These are phyloP conservation scores for Drosophila rubida DNA, from an alignment of 2,888 invertebrate species.

Conservation along the genomic window DNA sequence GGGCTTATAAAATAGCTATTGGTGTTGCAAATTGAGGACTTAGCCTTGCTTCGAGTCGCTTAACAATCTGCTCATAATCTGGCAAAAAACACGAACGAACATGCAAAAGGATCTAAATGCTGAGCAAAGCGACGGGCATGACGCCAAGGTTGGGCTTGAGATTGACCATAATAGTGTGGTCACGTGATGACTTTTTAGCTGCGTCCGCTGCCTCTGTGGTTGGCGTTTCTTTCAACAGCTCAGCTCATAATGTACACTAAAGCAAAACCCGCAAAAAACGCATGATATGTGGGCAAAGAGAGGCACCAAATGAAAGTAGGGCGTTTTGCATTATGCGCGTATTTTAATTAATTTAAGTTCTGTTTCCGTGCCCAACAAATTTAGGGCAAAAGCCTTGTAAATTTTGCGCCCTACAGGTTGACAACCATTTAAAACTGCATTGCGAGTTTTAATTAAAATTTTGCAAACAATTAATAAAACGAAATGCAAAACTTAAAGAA, in stretches of 20 bases:
- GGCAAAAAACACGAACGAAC: too few relatives aligned
- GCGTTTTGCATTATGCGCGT: slow-evolving; percentile 31
- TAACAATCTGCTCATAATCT: background rate
- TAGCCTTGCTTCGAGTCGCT: background rate
- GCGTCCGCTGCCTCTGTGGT: slow-evolving; percentile 15
- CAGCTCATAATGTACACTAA: slow-evolving; percentile 49
- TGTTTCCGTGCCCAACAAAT: slow-evolving; percentile 23
- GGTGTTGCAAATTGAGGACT: background rate
- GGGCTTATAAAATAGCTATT: background rate
- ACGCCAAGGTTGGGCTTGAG: slow-evolving; percentile 28
- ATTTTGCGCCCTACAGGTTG: slow-evolving; percentile 1
- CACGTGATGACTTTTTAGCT: slow-evolving; percentile 64
- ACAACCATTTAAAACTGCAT: slow-evolving; percentile 70
- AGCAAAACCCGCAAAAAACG: slow-evolving; percentile 20
- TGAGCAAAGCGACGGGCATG: slow-evolving; percentile 2
- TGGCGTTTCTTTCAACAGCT: slow-evolving; percentile 26
- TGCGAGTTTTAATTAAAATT: slow-evolving; percentile 71
- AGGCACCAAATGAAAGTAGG: background rate
- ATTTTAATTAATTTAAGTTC: slow-evolving; percentile 48
- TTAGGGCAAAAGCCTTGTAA: background rate
- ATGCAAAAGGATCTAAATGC: slow-evolving; percentile 17
- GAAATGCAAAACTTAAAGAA: slow-evolving; percentile 20
- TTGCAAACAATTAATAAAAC: background rate
- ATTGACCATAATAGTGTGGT: slow-evolving; percentile 66
- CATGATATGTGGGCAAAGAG: slow-evolving; percentile 28